A percentile compares a stretch with the other conserved stretches of the same genome.
phyloP scores from a whole-genome alignment of 2,888 invertebrate genomes.

The Acleris cristana region DNA sequence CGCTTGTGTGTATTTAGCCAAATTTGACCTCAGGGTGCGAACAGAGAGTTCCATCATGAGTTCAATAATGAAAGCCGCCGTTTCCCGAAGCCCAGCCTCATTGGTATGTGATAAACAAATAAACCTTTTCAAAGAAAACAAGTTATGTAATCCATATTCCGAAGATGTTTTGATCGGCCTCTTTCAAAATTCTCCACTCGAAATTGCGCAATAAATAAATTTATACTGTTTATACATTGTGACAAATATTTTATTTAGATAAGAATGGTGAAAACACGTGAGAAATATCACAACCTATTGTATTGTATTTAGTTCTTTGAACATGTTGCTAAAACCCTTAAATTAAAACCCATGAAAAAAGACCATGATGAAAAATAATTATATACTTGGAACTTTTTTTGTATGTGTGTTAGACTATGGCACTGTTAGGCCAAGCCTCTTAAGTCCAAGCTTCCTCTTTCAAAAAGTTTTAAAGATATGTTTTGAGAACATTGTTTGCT shows the following conservation, averaged over 20 bases:
- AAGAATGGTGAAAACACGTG: too few relatives aligned
- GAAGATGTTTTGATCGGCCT: conserved; percentile 33
- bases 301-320: too few relatives aligned
- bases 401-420: too few relatives aligned
- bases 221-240: too few relatives aligned
- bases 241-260: background rate
- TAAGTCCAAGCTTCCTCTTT: too few relatives aligned
- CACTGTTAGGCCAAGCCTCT: too few relatives aligned
- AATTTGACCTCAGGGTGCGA: conserved; percentile 77
- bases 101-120: conserved; percentile 60
- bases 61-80: conserved; percentile 75
- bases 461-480: background rate
- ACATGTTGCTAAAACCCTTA: too few relatives aligned
- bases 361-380: background rate
- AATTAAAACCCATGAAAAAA: too few relatives aligned
- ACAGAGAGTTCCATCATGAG: conserved; percentile 84
- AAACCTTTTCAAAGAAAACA: conserved; percentile 48
- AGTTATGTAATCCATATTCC: conserved; percentile 72
- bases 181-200: conserved; percentile 17
- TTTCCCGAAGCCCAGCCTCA: conserved; percentile 72
- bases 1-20: conserved; percentile 20
- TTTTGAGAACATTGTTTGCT: too few relatives aligned
- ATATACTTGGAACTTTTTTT: too few relatives aligned
- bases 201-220: conserved; percentile 26
- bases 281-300: too few relatives aligned